Evolutionary conservation across 2,888 invertebrate species (phyloP).

Genomic region (Dasysyrphus tricinctus): DNA sequence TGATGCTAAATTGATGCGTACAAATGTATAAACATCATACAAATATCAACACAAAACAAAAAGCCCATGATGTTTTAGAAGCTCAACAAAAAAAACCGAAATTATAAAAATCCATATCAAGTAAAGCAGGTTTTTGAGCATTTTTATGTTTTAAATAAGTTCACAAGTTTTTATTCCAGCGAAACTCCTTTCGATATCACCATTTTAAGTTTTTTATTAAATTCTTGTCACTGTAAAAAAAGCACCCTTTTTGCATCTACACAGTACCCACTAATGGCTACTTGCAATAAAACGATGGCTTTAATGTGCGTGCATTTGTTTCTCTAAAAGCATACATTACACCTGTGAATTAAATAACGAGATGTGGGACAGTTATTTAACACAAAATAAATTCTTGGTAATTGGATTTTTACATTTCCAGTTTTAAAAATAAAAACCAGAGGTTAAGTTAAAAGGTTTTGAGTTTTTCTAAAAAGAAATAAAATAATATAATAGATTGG

Average conservation of each 20-base stretch:
- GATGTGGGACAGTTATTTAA: neutral
- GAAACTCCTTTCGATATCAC: no score
- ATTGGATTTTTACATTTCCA: neutral
- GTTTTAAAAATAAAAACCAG: neutral
- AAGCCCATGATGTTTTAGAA: no score
- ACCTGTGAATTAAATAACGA: neutral
- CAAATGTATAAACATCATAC: no score
- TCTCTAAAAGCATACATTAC: slow-evolving; percentile 23
- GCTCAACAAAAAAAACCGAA: no score
- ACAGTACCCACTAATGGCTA: neutral
- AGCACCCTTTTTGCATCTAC: neutral
- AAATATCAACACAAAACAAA: no score
- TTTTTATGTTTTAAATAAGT: no score
- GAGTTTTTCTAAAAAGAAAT: neutral
- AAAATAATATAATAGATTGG: neutral
- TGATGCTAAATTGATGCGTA: no score
- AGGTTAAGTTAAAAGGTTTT: neutral
- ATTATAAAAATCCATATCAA: no score
- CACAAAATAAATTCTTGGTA: neutral
- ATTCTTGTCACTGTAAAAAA: neutral
- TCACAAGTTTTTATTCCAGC: no score
- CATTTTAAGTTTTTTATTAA: no score
- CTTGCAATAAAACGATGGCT: neutral
- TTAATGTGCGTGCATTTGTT: slow-evolving; percentile 4
- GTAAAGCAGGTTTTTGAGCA: no score